Evolutionary conservation across 2,888 invertebrate species (phyloP).

Genomic region (Aspidiotus destructor): DNA sequence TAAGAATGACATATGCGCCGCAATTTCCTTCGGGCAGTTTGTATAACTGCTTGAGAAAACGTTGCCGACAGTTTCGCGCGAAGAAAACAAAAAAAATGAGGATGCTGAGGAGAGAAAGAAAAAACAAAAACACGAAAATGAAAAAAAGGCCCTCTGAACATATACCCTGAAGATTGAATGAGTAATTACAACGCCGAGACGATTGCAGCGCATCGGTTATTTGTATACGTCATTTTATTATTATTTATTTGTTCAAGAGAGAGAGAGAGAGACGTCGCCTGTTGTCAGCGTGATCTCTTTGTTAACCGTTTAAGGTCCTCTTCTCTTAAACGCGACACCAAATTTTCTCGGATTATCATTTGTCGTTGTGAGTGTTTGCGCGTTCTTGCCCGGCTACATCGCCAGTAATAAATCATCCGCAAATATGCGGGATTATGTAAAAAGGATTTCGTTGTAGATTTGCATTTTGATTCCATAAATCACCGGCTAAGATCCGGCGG

Average conservation of each 20-base stretch:
- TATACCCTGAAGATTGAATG: too few relatives aligned
- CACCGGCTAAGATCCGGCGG: conserved; percentile 4
- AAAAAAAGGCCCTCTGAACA: too few relatives aligned
- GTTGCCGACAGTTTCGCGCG: too few relatives aligned
- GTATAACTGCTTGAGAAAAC: too few relatives aligned
- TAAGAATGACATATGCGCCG: too few relatives aligned
- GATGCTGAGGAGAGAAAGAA: too few relatives aligned
- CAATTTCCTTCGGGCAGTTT: too few relatives aligned
- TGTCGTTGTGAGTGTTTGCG: background rate
- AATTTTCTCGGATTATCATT: conserved; percentile 9
- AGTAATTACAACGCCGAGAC: background rate
- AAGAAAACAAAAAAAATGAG: too few relatives aligned
- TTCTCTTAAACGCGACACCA: background rate
- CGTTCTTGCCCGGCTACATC: background rate
- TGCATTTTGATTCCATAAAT: conserved; percentile 19
- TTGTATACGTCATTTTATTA: conserved; percentile 6
- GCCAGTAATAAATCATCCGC: conserved; percentile 10
- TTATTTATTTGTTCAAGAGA: conserved; percentile 10
- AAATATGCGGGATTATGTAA: conserved; percentile 9
- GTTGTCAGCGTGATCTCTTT: background rate
- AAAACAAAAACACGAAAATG: too few relatives aligned
- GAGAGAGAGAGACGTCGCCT: background rate
- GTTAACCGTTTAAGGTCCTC: background rate
- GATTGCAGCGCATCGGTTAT: conserved; percentile 4
- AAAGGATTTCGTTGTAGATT: conserved; percentile 12